Percentiles rank a stretch among this genome's conserved stretches.
Conservation (phyloP, 2,888 invertebrate species). For the Trisateles emortualis region DNA sequence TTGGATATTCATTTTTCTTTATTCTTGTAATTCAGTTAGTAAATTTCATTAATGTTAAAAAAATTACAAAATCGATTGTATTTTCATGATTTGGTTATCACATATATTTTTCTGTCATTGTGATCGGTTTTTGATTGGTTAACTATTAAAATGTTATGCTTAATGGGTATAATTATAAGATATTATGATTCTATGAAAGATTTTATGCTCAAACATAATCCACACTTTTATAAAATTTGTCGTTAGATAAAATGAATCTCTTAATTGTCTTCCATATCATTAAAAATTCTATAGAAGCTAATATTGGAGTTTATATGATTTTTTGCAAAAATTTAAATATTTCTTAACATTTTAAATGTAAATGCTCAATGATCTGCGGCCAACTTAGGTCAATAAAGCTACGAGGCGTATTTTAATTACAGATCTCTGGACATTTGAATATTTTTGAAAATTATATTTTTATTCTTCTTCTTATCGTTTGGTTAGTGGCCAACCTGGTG, state of each 20-base stretch:
- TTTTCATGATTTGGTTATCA: neutral
- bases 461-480: no score
- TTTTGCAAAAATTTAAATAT: no score
- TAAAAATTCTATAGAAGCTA: no score
- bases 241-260: neutral
- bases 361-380: no score
- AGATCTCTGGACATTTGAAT: no score
- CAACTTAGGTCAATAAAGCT: no score
- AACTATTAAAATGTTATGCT: neutral
- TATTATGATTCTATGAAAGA: neutral
- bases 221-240: neutral
- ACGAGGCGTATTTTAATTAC: no score
- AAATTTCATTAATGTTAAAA: neutral
- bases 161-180: neutral
- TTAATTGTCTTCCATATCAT: slow-evolving; percentile 5
- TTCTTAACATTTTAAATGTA: no score
- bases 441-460: no score
- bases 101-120: neutral
- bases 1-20: neutral
- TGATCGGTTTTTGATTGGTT: neutral
- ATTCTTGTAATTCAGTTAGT: neutral
- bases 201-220: neutral
- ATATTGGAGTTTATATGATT: no score
- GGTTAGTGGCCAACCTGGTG: no score
- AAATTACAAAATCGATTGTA: neutral